Evolutionary conservation across 2,888 invertebrate genomes (phyloP), one percentile per base, ranked within the genome.

Genomic region (Muschampia plurimacula): DNA sequence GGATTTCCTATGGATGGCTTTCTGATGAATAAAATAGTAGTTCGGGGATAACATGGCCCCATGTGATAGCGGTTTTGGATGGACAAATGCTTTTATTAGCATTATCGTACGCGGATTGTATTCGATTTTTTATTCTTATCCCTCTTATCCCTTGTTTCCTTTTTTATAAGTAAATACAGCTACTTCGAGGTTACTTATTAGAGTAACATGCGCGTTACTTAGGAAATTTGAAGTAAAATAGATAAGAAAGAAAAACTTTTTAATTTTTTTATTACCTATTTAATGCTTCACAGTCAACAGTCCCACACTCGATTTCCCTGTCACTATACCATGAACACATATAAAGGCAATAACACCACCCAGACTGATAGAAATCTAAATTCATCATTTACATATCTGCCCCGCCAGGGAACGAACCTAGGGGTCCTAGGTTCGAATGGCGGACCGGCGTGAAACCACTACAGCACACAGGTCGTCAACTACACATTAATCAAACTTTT

Each of bases 21-120:
- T 88, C 81, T 87, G 87, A 92, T 90, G 89, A 90, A 92, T 91
- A 91, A 89, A 88, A 89, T 85, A 85, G 85, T 77, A 74, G 79
- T 78, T 76, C 72, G 76, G 82, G 88, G 89, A 85, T 88, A 86
- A 84, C 74, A 79, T 72, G 79, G 80, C 84, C 90, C 87, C 89
- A 87, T 86, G 79, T 86, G 87, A 84, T 80, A 68, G 80, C 77
- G 76, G 75, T 76, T 80, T 83, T 79, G 81, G 78, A 81, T 81
- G 84, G 83, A 87, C 84, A 86, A 87, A 88, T 87, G 82, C 81
- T 84, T 80, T 81, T 78, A 80, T 85, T 79, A 77, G 73, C 74
- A 77, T 84, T 86, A 83, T 81, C 79, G 79, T 77, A 59, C 15
- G 4, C 67, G 28, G 41, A 67, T 72, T 69, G 69, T 75, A 73